Evolutionary conservation across 2,797 vertebrate species (phyloP).

Genomic region (Dendrocincla tyrannina): DNA sequence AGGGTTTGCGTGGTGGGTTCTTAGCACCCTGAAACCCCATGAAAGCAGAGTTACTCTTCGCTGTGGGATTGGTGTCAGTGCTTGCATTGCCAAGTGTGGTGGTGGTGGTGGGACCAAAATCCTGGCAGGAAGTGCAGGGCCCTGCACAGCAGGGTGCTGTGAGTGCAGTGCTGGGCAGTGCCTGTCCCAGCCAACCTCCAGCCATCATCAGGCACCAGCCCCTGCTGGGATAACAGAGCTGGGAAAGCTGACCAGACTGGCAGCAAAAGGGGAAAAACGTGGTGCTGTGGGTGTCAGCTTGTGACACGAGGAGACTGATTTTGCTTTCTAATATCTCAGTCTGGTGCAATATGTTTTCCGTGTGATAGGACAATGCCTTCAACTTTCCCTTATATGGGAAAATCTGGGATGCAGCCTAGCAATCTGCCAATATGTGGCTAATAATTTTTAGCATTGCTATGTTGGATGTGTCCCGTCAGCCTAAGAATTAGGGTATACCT

Average conservation of each 20-base stretch:
- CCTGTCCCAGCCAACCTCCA: neutral
- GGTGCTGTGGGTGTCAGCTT: neutral
- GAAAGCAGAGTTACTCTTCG: neutral
- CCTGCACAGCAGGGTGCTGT: accelerated
- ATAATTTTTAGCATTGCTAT: slow-evolving; percentile 35
- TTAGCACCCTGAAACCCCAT: neutral
- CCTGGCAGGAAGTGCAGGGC: neutral
- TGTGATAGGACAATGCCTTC: slow-evolving; percentile 63
- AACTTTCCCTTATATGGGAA: slow-evolving; percentile 68
- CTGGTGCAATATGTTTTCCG: slow-evolving; percentile 33
- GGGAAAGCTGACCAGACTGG: accelerated
- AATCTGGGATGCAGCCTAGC: slow-evolving; percentile 50
- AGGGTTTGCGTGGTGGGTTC: neutral
- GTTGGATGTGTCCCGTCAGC: neutral
- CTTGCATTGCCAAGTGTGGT: accelerated
- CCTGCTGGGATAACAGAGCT: neutral
- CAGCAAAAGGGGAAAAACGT: neutral
- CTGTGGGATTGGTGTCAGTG: accelerated
- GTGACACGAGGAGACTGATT: neutral
- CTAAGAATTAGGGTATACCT: neutral
- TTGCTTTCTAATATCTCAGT: slow-evolving; percentile 11
- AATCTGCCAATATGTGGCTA: slow-evolving; percentile 13
- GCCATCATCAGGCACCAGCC: neutral
- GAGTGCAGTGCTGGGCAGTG: accelerated
- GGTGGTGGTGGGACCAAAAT: neutral